Evolutionary conservation across 2,113 vertebrate species (phyloP).

Genomic region (Diglossa brunneiventris): DNA sequence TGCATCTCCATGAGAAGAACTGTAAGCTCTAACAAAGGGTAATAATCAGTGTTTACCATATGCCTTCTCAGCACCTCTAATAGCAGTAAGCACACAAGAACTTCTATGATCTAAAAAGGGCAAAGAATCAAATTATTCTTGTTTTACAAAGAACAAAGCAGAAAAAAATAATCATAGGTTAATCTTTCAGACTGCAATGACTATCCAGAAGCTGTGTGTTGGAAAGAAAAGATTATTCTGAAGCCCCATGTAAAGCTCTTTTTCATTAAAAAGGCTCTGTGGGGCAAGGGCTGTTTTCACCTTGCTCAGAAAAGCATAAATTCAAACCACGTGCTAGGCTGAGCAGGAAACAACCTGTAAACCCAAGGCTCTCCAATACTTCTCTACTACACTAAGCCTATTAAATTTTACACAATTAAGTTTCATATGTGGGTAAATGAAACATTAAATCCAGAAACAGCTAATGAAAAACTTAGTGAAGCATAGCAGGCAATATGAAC

Average conservation of each 20-base stretch:
- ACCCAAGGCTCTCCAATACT: neutral
- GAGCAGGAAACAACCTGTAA: neutral
- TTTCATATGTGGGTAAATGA: neutral
- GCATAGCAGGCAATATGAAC: neutral
- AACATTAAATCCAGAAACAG: neutral
- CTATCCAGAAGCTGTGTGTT: neutral
- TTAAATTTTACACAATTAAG: neutral
- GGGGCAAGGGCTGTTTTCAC: neutral
- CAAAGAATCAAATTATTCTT: neutral
- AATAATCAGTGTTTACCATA: neutral
- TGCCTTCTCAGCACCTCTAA: neutral
- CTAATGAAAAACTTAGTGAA: neutral
- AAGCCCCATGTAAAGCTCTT: neutral
- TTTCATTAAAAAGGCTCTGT: neutral
- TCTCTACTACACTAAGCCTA: neutral
- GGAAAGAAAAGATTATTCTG: neutral
- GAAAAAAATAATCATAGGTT: neutral
- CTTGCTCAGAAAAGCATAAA: neutral
- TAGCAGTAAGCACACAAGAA: neutral
- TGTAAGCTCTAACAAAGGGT: neutral
- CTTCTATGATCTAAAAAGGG: neutral
- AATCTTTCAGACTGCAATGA: neutral
- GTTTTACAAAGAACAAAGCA: neutral
- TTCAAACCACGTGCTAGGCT: neutral
- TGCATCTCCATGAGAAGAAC: neutral